phyloP scores from a whole-genome alignment of 2,888 invertebrate species.

The Mesorhabditis spiculigera region DNA sequence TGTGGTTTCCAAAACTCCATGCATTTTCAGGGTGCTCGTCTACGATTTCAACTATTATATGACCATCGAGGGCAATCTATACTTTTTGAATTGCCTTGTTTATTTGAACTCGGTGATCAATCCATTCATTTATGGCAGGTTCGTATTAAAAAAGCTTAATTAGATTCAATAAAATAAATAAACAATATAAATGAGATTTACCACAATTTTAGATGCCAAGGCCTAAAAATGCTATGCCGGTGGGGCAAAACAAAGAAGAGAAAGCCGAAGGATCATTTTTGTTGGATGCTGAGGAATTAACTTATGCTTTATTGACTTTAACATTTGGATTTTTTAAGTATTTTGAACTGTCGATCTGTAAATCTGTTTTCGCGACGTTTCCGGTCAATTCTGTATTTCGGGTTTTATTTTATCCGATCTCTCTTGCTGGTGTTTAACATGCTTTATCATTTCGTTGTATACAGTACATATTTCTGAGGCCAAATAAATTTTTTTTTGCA shows the following conservation, averaged over 20 bases:
- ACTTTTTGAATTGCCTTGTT: conserved; percentile 38
- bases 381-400: no score
- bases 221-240: conserved; percentile 28
- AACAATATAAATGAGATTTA: not conserved
- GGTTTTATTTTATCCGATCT: no score
- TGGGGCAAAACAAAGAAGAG: conserved; percentile 18
- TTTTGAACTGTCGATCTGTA: no score
- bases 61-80: conserved; percentile 33
- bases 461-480: no score
- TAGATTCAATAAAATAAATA: not conserved
- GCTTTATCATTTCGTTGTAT: no score
- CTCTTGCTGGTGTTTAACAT: no score
- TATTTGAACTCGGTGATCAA: conserved; percentile 46
- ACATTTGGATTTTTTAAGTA: no score
- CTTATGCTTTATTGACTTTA: no score
- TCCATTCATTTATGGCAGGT: conserved; percentile 47
- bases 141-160: not conserved
- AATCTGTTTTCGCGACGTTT: no score
- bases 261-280: conserved; percentile 18
- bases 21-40: conserved; percentile 36
- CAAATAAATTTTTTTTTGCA: no score
- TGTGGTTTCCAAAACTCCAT: conserved; percentile 7
- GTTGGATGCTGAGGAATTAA: not conserved
- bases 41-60: conserved; percentile 32
- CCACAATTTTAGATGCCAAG: conserved; percentile 27